A percentile compares a stretch with the other conserved stretches of the same genome.
Conservation (phyloP, 2,888 invertebrate genomes). For the Mactromeris polynyma region DNA sequence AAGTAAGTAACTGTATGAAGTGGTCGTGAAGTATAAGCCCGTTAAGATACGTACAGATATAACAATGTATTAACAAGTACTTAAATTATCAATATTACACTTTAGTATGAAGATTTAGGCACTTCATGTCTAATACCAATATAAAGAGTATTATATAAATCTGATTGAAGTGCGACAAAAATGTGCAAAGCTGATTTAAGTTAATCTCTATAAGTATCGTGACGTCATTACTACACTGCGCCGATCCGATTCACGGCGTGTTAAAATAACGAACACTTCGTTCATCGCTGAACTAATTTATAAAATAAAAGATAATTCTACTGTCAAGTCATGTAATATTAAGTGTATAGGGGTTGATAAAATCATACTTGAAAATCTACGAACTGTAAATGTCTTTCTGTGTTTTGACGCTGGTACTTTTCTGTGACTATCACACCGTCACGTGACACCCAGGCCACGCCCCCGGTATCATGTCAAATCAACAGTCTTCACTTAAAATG, state of each 20-base stretch:
- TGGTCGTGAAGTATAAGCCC: neutral
- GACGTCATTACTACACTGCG: neutral
- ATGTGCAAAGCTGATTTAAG: neutral
- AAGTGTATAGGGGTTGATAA: too few relatives aligned
- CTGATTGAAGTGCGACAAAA: neutral
- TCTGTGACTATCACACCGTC: too few relatives aligned
- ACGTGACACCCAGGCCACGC: too few relatives aligned
- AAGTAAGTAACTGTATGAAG: neutral
- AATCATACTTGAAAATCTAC: too few relatives aligned
- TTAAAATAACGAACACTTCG: neutral
- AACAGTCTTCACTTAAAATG: too few relatives aligned
- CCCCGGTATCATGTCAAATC: too few relatives aligned
- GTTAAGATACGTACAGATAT: neutral
- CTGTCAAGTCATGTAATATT: too few relatives aligned
- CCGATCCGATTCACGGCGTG: neutral
- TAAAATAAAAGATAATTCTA: too few relatives aligned
- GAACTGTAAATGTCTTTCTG: too few relatives aligned
- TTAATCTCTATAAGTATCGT: neutral
- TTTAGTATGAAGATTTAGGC: neutral
- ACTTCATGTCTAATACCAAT: neutral
- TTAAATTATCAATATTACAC: neutral
- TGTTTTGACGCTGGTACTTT: too few relatives aligned
- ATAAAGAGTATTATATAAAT: neutral
- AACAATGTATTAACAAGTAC: neutral
- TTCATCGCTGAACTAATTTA: neutral